A percentile compares a stretch with the other conserved stretches of the same genome.
phyloP scores from a whole-genome alignment of 2,797 vertebrate genomes.

The Sphenodon punctatus region DNA sequence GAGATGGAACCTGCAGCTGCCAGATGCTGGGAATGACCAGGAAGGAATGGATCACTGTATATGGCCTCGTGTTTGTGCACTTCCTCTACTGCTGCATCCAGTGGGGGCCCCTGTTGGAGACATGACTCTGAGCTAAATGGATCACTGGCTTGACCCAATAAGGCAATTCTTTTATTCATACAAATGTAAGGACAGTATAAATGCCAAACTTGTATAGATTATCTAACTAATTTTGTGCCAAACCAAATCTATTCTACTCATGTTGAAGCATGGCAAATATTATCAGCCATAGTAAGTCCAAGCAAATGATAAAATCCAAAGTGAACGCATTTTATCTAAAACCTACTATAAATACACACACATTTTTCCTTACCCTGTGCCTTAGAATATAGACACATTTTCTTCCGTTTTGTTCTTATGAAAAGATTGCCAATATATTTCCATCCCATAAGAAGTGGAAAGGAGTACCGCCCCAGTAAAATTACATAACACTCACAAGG shows the following conservation, averaged over 20 bases:
- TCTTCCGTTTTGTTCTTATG: background rate
- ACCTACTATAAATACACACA: background rate
- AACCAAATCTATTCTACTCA: background rate
- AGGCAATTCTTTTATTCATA: background rate
- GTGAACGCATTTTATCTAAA: background rate
- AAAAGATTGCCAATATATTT: background rate
- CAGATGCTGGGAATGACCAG: too few species aligned
- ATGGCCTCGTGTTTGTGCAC: too few species aligned
- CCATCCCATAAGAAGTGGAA: background rate
- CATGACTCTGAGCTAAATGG: too few species aligned
- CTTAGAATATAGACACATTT: background rate
- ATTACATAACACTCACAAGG: constrained; percentile 36
- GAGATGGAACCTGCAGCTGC: too few species aligned
- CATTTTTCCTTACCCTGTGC: background rate
- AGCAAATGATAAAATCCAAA: constrained; percentile 1
- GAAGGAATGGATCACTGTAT: too few species aligned
- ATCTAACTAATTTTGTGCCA: background rate
- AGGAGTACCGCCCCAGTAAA: constrained; percentile 35
- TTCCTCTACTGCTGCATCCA: too few species aligned
- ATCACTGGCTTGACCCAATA: too few species aligned
- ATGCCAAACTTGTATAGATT: background rate
- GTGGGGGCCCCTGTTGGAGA: too few species aligned
- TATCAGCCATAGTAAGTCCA: background rate
- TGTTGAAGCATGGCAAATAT: background rate
- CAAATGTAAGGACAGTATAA: background rate